A percentile compares a stretch with the other conserved stretches of the same genome.
These are phyloP conservation scores for Dipodomys stephensi DNA, from an alignment of 2,113 vertebrate species.

Conservation along the genomic window DNA sequence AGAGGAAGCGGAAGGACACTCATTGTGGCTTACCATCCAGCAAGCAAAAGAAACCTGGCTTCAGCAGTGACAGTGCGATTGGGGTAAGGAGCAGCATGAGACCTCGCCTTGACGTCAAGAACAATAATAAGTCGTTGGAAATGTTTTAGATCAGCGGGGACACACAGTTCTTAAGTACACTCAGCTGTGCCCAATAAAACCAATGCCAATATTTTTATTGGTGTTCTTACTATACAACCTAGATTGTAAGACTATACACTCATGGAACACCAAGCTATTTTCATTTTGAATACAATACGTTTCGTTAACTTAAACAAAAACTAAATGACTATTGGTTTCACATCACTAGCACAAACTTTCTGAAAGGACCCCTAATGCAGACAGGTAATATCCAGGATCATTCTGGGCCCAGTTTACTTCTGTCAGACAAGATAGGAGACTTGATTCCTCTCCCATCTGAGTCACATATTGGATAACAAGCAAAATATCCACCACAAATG, in stretches of 20 bases:
- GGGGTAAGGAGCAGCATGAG: not conserved
- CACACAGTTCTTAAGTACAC: not conserved
- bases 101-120: not conserved
- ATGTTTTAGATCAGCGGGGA: conserved; percentile 20
- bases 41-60: not conserved
- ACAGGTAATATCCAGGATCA: not conserved
- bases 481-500: not conserved
- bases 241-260: not conserved
- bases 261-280: conserved; percentile 1
- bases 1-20: not conserved
- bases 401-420: not conserved
- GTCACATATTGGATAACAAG: not conserved
- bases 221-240: conserved; percentile 14
- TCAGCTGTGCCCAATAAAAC: not conserved
- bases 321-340: not conserved
- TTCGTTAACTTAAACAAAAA: not conserved
- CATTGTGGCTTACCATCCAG: no score
- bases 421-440: not conserved
- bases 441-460: not conserved
- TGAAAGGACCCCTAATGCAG: not conserved
- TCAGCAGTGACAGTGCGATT: not conserved
- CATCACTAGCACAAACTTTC: not conserved
- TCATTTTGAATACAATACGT: conserved; percentile 28
- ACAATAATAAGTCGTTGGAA: not conserved
- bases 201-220: not conserved